phyloP scores from a whole-genome alignment of 2,797 vertebrate species.

The Coluber constrictor region DNA sequence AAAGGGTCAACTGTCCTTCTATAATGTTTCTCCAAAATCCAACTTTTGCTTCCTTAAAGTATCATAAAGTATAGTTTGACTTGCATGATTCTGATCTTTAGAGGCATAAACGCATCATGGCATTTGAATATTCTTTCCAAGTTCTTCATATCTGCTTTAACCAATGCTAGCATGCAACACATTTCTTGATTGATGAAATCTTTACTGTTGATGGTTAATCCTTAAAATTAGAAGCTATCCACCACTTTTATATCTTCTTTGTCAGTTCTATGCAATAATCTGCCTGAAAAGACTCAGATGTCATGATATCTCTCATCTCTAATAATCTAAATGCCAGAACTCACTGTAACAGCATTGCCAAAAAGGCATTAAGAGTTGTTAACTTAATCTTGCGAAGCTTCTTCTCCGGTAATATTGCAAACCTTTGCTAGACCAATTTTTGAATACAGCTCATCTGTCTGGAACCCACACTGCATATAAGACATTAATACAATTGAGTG shows the following conservation, averaged over 20 bases:
- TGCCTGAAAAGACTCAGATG: not conserved
- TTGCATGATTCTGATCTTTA: not conserved
- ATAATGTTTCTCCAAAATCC: not conserved
- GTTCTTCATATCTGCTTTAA: not conserved
- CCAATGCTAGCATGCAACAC: not conserved
- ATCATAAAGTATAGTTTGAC: too few species aligned
- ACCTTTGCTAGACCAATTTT: too few species aligned
- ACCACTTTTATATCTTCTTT: not conserved
- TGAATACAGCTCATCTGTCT: too few species aligned
- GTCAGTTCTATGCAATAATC: not conserved
- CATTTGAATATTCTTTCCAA: not conserved
- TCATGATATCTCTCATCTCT: not conserved
- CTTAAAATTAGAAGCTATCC: not conserved
- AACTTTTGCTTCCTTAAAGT: not conserved
- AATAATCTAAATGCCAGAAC: too few species aligned
- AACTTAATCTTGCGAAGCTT: too few species aligned
- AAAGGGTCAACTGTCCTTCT: not conserved
- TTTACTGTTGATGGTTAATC: not conserved
- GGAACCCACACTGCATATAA: too few species aligned
- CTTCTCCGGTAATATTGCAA: too few species aligned
- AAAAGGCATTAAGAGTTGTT: too few species aligned
- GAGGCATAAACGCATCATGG: not conserved
- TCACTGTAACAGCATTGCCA: too few species aligned
- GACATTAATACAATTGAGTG: too few species aligned
- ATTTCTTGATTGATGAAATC: not conserved